Percentiles rank a stretch among this genome's conserved stretches.
Evolutionary conservation across 2,797 vertebrate genomes (phyloP).

Genomic region (Numenius phaeopus): DNA sequence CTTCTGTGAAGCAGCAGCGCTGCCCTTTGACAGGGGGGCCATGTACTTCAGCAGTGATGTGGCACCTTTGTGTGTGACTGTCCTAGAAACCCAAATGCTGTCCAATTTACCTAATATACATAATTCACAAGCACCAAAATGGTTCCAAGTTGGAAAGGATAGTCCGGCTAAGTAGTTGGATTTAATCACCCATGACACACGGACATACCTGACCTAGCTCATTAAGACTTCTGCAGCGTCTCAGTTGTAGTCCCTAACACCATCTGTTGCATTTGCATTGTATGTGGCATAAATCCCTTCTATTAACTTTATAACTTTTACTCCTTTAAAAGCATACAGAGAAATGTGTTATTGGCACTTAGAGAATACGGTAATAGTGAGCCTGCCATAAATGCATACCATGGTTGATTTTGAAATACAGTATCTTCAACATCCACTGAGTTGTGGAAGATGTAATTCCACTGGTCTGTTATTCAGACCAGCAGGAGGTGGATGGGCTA

Average conservation of each 20-base stretch:
- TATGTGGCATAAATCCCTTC: background rate
- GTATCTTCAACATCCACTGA: background rate
- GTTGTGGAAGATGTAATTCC: background rate
- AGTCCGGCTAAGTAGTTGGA: background rate
- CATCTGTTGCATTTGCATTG: background rate
- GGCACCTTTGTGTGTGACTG: background rate
- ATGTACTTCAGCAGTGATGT: background rate
- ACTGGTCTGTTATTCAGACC: background rate
- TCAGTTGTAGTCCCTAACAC: background rate
- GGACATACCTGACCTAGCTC: background rate
- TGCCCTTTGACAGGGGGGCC: background rate
- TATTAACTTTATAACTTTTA: background rate
- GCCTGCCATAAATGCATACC: background rate
- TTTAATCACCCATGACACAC: background rate
- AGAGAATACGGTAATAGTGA: background rate
- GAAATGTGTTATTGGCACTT: background rate
- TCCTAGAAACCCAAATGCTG: background rate
- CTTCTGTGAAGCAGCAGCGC: background rate
- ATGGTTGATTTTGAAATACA: background rate
- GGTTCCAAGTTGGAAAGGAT: background rate
- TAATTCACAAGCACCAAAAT: background rate
- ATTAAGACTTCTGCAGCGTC: background rate
- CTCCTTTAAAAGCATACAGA: background rate
- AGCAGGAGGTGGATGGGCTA: background rate
- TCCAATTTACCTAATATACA: background rate